These are phyloP conservation scores for Masticophis lateralis DNA, from an alignment of 2,797 vertebrate genomes.

Conservation along the genomic window DNA sequence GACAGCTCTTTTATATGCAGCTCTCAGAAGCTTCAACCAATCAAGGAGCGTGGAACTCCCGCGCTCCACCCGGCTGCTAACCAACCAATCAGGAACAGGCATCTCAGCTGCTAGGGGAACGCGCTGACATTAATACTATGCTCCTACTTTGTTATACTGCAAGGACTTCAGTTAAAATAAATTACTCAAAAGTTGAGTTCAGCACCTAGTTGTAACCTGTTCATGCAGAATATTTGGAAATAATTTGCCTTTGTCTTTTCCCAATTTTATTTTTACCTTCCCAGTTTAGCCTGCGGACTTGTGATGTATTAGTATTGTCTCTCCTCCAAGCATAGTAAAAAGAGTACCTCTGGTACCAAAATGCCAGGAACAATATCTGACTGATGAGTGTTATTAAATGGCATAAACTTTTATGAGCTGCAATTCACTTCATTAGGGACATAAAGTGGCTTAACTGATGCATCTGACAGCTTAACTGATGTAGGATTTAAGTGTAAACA, in stretches of 20 bases:
- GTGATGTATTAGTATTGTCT: background rate
- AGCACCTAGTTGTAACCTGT: background rate
- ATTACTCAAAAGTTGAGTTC: background rate
- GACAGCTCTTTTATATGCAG: no score
- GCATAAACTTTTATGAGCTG: background rate
- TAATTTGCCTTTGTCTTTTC: background rate
- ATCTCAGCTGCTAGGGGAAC: no score
- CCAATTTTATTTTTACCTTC: background rate
- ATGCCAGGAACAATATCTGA: background rate
- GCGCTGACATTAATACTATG: no score
- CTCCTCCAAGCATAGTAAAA: background rate
- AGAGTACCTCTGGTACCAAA: background rate
- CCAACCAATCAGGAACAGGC: no score
- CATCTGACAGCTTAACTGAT: background rate
- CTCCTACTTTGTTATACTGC: background rate
- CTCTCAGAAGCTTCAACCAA: no score
- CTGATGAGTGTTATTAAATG: background rate
- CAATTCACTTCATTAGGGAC: background rate
- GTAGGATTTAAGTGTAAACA: background rate
- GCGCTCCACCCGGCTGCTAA: no score
- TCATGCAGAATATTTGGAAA: background rate
- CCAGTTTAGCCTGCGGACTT: background rate
- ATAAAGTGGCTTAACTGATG: background rate
- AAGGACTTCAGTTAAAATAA: background rate
- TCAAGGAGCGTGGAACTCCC: no score